Evolutionary conservation across 2,888 invertebrate species (phyloP).

Genomic region (Gortyna flavago): DNA sequence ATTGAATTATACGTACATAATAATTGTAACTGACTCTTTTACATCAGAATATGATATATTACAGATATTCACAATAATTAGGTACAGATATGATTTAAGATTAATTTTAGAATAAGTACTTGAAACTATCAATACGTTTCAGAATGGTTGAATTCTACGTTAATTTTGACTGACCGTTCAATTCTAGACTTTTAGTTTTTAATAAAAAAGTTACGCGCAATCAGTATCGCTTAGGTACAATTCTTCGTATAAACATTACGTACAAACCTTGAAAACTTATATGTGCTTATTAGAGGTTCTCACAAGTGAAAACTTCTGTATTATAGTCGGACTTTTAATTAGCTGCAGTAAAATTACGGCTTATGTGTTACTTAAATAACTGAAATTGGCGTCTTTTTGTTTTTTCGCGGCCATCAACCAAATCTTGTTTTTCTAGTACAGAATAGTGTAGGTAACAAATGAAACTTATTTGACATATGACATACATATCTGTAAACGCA

Average conservation of each 20-base stretch:
- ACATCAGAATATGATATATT: background rate
- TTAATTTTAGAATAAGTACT: background rate
- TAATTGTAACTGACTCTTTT: background rate
- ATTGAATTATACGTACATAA: background rate
- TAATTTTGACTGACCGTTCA: background rate
- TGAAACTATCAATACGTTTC: background rate
- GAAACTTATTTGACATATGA: too few species aligned
- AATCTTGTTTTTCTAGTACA: too few species aligned
- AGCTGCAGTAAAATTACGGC: too few species aligned
- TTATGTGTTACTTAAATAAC: too few species aligned
- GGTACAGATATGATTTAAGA: too few species aligned
- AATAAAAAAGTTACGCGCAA: slow-evolving; percentile 11
- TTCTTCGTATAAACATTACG: slow-evolving; percentile 7
- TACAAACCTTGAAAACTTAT: background rate
- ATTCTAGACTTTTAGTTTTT: background rate
- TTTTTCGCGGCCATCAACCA: too few species aligned
- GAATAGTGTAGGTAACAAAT: too few species aligned
- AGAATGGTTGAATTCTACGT: background rate
- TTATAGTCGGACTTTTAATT: too few species aligned
- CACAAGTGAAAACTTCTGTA: background rate
- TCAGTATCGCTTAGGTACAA: slow-evolving; percentile 1
- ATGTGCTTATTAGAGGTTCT: background rate
- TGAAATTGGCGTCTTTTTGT: too few species aligned
- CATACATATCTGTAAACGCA: too few species aligned
- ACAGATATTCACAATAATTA: too few species aligned